Base-by-base conservation (phyloP, 2,888 invertebrate genomes). In the Mechanitis mazaeus region DNA sequence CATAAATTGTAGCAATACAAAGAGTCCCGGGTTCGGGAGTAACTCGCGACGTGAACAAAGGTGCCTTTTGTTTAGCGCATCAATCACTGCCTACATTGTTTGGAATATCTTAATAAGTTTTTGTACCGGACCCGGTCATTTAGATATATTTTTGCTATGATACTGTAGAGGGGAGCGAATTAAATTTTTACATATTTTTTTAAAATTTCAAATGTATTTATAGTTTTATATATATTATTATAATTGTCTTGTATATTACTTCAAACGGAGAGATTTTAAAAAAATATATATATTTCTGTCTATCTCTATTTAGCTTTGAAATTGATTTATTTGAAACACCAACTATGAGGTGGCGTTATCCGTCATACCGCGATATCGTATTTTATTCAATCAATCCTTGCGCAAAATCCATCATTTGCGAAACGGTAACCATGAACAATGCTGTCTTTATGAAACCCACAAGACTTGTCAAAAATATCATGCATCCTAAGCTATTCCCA, bases 81-180 rank as follows among this genome's bases (percentile, higher is more conserved):
- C 89, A 87, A 90, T 90, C 89, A 88, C 73, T 60, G 61, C 70
- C 60, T 71, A 72, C 83, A 79, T 88, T 89, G 89, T 88, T 84
- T 84, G 85, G 76, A 73, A 81, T 87, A 85, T 88, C 88, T 88
- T 89, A 88, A 88, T 88, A 89, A 85, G 79, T 85, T 87, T 85
- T 88, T 89, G 81, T 87, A 76, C 74, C 73, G 78, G 80, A 77
- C 79, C 20, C 85, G 87, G 86, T 87, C 87, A 85, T 84, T 87
- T 86, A 84, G 87, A 87, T 87, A 85, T 84, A 88, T 86, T 80
- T 80, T 76, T 75, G 75, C 76, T 78, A 80, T 79, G 72, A 73
- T 75, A 73, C 70, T 71, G 70, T 73, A 74, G 64, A 65, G 70
- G 75, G 75, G 67, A 71, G 68, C 68, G 72, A 20, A 20, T 20